Conservation (phyloP, 2,113 vertebrate genomes). For the Pristiophorus japonicus region DNA sequence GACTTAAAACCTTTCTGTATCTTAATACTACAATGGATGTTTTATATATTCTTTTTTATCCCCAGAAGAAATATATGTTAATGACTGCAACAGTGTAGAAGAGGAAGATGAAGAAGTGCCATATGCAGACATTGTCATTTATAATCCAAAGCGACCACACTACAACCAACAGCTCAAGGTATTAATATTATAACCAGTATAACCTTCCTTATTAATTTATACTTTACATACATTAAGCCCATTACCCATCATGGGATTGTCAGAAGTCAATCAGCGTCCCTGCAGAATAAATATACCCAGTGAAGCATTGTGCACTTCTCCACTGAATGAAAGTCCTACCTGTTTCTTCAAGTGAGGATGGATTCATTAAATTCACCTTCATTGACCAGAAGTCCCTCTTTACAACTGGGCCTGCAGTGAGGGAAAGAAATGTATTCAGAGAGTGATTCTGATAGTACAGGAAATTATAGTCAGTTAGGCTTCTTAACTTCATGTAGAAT, state of each 20-base stretch:
- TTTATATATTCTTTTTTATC: background rate
- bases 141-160: background rate
- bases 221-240: background rate
- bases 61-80: background rate
- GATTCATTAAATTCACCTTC: background rate
- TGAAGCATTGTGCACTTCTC: background rate
- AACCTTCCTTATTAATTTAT: background rate
- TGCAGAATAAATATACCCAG: background rate
- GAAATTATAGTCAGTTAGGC: no score
- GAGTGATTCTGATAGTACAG: no score
- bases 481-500: background rate
- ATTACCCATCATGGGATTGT: no score
- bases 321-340: background rate
- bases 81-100: background rate
- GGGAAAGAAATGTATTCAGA: background rate
- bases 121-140: constrained; percentile 28
- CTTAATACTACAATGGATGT: background rate
- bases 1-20: background rate
- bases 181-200: background rate
- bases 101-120: constrained; percentile 25
- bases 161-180: background rate
- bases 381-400: background rate
- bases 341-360: background rate
- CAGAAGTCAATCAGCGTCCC: background rate
- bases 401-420: background rate